These are phyloP conservation scores for Hycleus phaleratus DNA, from an alignment of 1,140 invertebrate genomes.

Conservation along the genomic window DNA sequence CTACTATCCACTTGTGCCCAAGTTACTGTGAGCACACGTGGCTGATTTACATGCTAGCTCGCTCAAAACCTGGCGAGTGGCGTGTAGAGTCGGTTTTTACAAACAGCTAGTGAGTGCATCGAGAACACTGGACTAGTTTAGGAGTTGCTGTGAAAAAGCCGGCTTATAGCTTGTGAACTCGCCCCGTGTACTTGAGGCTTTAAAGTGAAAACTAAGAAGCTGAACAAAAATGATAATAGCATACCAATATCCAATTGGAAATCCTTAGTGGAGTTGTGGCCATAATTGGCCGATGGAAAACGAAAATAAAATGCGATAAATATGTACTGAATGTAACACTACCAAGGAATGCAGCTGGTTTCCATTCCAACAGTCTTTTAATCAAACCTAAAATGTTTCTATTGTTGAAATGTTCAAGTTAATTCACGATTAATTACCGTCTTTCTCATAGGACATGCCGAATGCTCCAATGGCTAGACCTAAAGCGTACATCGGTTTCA, in stretches of 20 bases:
- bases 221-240: not conserved
- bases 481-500: constrained; percentile 13
- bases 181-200: too few relatives aligned
- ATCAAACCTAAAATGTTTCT: constrained; percentile 5
- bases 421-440: not conserved
- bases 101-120: too few relatives aligned
- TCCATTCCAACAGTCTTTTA: constrained; percentile 22
- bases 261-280: constrained; percentile 9
- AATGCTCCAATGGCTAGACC: constrained; percentile 26
- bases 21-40: too few relatives aligned
- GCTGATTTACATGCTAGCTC: too few relatives aligned
- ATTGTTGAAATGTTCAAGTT: too few relatives aligned
- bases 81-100: too few relatives aligned
- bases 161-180: too few relatives aligned
- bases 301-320: constrained; percentile 22
- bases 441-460: constrained; percentile 16
- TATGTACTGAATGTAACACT: constrained; percentile 28
- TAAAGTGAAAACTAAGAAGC: too few relatives aligned
- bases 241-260: constrained; percentile 20
- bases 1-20: too few relatives aligned
- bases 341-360: constrained; percentile 22
- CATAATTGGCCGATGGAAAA: constrained; percentile 18
- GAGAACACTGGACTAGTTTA: too few relatives aligned
- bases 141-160: too few relatives aligned
- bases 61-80: too few relatives aligned